A percentile compares a stretch with the other conserved stretches of the same genome.
Evolutionary conservation across 2,797 vertebrate species (phyloP).

Genomic region (Amblyraja radiata): DNA sequence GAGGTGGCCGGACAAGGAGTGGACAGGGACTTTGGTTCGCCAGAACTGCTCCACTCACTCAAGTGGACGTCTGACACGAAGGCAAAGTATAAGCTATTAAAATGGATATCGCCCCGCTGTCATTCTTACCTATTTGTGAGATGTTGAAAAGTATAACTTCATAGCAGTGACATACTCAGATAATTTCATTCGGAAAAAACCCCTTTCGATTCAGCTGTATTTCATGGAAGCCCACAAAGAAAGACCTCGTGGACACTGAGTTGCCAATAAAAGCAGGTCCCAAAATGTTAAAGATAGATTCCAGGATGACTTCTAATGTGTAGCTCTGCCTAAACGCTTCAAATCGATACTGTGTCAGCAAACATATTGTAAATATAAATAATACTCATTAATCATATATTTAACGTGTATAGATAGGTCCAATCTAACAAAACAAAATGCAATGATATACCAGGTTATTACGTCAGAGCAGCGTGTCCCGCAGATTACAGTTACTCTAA

Average conservation of each 20-base stretch:
- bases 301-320: neutral
- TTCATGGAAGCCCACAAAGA: neutral
- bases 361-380: neutral
- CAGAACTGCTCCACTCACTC: too few relatives aligned
- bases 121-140: neutral
- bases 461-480: neutral
- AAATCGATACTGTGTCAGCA: neutral
- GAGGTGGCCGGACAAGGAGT: too few relatives aligned
- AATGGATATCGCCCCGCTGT: neutral
- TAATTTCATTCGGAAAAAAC: neutral
- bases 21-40: too few relatives aligned
- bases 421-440: neutral
- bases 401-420: neutral
- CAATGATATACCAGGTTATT: neutral
- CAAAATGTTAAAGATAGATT: neutral
- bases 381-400: neutral
- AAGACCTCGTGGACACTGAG: too few relatives aligned
- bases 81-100: neutral
- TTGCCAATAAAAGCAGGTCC: neutral
- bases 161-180: neutral
- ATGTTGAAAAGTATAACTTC: neutral
- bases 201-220: neutral
- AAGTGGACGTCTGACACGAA: neutral
- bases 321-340: neutral
- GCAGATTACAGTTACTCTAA: neutral